Conservation (phyloP, 2,113 vertebrate genomes). For the Chunga burmeisteri region DNA sequence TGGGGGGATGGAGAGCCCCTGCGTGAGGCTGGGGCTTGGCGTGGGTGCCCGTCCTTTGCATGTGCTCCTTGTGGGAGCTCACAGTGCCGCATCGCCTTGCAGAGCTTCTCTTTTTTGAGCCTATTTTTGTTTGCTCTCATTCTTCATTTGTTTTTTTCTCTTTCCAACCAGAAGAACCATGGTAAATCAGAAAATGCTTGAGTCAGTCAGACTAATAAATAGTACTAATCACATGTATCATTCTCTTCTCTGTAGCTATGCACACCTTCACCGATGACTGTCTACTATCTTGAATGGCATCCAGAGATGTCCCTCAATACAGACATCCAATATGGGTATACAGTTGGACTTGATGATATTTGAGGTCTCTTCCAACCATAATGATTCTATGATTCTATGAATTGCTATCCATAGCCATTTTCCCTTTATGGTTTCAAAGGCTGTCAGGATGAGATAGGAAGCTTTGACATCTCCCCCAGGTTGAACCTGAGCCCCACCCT, state of each 20-base stretch:
- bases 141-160: not conserved
- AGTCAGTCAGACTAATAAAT: not conserved
- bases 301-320: not conserved
- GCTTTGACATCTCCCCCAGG: not conserved
- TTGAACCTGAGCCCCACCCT: not conserved
- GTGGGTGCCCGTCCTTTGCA: not conserved
- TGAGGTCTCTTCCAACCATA: too few species aligned
- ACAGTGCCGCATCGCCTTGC: not conserved
- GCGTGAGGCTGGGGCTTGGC: fast-evolving
- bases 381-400: too few species aligned
- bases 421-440: not conserved
- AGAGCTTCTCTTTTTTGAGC: not conserved
- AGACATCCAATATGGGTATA: not conserved
- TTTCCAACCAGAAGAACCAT: not conserved
- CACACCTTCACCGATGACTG: not conserved
- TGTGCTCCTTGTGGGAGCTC: not conserved
- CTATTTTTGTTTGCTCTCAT: not conserved
- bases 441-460: not conserved
- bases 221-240: not conserved
- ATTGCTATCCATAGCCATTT: not conserved
- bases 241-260: not conserved
- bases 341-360: too few species aligned
- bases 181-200: not conserved
- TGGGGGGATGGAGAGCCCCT: not conserved
- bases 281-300: not conserved